Conservation (phyloP, 1,140 invertebrate genomes). For the Orchestia grillus region DNA sequence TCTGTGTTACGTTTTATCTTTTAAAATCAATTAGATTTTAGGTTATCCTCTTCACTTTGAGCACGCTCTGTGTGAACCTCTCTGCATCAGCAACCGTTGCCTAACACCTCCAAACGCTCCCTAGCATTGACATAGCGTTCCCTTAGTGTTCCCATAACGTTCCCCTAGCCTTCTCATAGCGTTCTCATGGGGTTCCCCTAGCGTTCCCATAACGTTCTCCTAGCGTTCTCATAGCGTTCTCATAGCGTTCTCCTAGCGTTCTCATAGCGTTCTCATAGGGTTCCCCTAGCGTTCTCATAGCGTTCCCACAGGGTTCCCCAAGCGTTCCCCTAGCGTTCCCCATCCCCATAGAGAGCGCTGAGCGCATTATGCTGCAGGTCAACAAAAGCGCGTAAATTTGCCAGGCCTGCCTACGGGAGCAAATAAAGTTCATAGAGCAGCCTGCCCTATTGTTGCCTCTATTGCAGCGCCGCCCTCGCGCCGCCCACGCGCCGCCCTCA, state of each 20-base stretch:
- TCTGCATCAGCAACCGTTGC: too few species aligned
- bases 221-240: background rate
- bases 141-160: background rate
- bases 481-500: too few species aligned
- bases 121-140: background rate
- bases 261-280: background rate
- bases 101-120: background rate
- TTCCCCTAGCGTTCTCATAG: background rate
- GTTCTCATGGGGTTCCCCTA: background rate
- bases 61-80: too few species aligned
- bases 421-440: background rate
- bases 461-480: background rate
- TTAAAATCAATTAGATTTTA: too few species aligned
- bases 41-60: too few species aligned
- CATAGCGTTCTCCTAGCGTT: background rate
- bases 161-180: background rate
- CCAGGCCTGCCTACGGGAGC: background rate
- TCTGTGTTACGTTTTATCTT: too few species aligned
- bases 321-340: background rate
- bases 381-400: background rate
- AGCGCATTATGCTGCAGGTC: background rate
- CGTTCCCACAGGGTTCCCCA: background rate
- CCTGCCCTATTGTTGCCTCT: background rate
- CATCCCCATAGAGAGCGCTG: background rate
- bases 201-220: background rate